Conservation (phyloP, 2,888 invertebrate genomes). For the Aleiodes alternator region DNA sequence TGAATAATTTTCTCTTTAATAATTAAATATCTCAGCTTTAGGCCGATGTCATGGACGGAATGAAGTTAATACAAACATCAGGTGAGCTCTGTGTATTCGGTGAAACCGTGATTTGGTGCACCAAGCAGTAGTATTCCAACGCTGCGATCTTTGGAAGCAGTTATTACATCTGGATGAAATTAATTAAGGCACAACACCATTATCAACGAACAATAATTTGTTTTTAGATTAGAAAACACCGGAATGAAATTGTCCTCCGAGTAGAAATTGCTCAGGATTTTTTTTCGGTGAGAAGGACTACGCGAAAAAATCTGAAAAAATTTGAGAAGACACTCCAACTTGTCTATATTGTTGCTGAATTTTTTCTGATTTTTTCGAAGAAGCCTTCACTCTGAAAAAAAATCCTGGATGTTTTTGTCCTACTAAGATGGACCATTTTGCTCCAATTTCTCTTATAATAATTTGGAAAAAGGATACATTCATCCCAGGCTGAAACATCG, state of each 20-base stretch:
- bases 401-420: too few species aligned
- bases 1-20: slow-evolving; percentile 33
- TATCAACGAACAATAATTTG: neutral
- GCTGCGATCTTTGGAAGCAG: slow-evolving; percentile 75
- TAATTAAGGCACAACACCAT: slow-evolving; percentile 35
- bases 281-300: too few species aligned
- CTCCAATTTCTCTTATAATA: too few species aligned
- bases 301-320: too few species aligned
- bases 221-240: too few species aligned
- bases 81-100: slow-evolving; percentile 76
- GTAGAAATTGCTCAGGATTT: too few species aligned
- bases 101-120: slow-evolving; percentile 76
- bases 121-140: slow-evolving; percentile 75
- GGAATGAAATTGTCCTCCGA: too few species aligned
- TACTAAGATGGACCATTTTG: too few species aligned
- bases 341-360: too few species aligned
- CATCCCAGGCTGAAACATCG: slow-evolving; percentile 77
- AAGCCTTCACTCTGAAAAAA: too few species aligned
- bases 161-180: slow-evolving; percentile 71
- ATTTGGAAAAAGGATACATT: slow-evolving; percentile 74
- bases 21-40: slow-evolving; percentile 30
- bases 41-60: slow-evolving; percentile 44
- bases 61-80: slow-evolving; percentile 64
- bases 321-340: too few species aligned
- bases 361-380: too few species aligned